Evolutionary conservation across 2,888 invertebrate genomes (phyloP).

Genomic region (Morpho deidamia): DNA sequence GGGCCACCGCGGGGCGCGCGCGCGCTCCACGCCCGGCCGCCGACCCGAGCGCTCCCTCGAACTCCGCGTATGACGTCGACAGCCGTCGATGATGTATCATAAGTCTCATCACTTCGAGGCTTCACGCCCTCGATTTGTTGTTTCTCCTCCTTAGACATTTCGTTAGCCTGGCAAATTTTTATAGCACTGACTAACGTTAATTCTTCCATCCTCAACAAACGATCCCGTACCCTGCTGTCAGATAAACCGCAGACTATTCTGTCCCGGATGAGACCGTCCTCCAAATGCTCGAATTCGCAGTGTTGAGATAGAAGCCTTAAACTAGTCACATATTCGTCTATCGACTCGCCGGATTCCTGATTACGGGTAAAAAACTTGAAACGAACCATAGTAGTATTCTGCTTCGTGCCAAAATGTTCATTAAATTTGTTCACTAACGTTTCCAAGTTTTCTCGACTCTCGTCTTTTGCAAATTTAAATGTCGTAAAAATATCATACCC

Average conservation of each 20-base stretch:
- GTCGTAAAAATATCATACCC: constrained; percentile 21
- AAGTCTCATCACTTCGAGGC: too few species aligned
- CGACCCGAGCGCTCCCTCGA: neutral
- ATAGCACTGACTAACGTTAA: constrained; percentile 15
- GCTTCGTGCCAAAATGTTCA: constrained; percentile 12
- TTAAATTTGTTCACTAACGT: constrained; percentile 16
- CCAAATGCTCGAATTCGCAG: constrained; percentile 12
- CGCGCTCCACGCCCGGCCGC: neutral
- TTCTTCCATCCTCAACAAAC: constrained; percentile 19
- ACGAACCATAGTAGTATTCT: constrained; percentile 12
- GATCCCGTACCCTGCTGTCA: constrained; percentile 12
- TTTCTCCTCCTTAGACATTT: neutral
- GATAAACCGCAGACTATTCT: constrained; percentile 18
- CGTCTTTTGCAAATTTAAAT: constrained; percentile 12
- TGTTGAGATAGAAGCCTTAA: constrained; percentile 13
- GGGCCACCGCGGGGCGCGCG: neutral
- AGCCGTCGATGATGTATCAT: neutral
- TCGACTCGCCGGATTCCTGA: constrained; percentile 8
- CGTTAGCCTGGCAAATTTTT: constrained; percentile 20
- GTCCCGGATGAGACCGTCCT: constrained; percentile 14
- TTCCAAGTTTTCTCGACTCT: constrained; percentile 14
- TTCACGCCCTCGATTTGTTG: neutral
- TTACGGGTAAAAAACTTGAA: constrained; percentile 19
- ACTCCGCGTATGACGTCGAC: neutral
- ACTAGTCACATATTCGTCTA: constrained; percentile 14